Conservation (phyloP, 2,113 vertebrate genomes). For the Verasper variegatus region DNA sequence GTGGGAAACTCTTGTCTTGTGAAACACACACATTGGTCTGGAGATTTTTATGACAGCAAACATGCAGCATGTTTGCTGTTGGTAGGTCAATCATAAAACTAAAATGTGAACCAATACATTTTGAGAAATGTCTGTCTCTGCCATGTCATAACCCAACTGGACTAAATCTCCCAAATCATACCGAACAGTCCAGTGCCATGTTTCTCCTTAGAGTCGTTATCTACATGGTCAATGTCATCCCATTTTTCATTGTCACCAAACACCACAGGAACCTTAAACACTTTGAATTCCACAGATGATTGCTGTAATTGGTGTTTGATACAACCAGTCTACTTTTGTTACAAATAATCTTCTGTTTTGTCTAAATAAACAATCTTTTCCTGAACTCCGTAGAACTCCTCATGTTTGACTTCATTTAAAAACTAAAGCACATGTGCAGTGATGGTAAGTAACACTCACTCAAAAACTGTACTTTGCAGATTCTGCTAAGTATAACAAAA, state of each 20-base stretch:
- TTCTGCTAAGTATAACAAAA: not conserved
- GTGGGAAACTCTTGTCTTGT: not conserved
- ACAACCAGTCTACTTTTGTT: constrained; percentile 47
- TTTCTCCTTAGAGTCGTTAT: not conserved
- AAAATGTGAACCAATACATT: not conserved
- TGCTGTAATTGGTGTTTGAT: constrained; percentile 32
- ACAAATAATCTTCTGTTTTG: constrained; percentile 45
- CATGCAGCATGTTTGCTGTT: constrained; percentile 24
- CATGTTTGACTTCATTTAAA: constrained; percentile 1
- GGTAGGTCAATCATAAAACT: constrained; percentile 15
- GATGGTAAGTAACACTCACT: not conserved
- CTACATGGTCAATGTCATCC: constrained; percentile 3
- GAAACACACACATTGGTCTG: constrained; percentile 7
- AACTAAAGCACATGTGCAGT: not conserved
- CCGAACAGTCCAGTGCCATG: not conserved
- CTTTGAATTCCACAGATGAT: constrained; percentile 23
- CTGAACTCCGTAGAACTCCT: constrained; percentile 8
- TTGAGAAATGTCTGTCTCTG: not conserved
- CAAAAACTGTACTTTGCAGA: not conserved
- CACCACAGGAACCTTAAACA: constrained; percentile 47
- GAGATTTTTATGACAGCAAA: constrained; percentile 16
- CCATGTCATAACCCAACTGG: not conserved
- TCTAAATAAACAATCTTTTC: constrained; percentile 64
- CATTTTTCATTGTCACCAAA: constrained; percentile 19
- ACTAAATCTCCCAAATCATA: constrained; percentile 9